Base-by-base conservation (phyloP, 1,140 invertebrate species). In the Dryas iulia region DNA sequence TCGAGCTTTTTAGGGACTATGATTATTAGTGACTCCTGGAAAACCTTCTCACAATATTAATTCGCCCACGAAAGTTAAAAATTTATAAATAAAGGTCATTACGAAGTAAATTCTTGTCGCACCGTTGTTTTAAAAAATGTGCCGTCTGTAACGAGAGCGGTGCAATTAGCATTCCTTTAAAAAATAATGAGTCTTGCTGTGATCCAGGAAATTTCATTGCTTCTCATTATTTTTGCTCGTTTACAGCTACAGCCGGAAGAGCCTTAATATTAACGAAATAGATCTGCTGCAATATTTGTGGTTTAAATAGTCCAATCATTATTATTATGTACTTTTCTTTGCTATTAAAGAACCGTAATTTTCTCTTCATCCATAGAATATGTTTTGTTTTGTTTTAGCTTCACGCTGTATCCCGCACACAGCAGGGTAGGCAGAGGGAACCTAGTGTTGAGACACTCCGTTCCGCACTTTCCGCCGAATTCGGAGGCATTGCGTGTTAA, bases 91-190 rank as follows among this genome's bases (percentile, higher is more conserved):
- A 68, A 72, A 67, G 71, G 66, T 69, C 59, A 69, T 73, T 69
- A 69, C 53, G 62, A 26, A 67, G 59, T 69, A 73, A 65, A 73
- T 73, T 69, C 28, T 33, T 58, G 66, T 69, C 58, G 58, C 67
- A 58, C 53, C 39, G 61, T 62, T 58, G 66, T 69, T 73, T 62
- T 62, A 66, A 73, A 73, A 63, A 69, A 73, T 63, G 62, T 66
- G 59, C 63, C 71, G 67, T 69, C 60, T 59, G 60, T 70, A 73
- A 73, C 71, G 71, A 70, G 71, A 65, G 63, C 71, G 64, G 53
- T 26, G 71, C 71, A 73, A 73, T 73, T 73, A 73, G 71, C 64
- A 63, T 73, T 66, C 24, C 64, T 59, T 69, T 47, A 73, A 73
- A 69, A 73, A 66, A 69, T 69, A 65, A 59, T 69, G 66, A 73